These are phyloP conservation scores for Conus betulinus DNA, from an alignment of 1,140 invertebrate species.

Conservation along the genomic window DNA sequence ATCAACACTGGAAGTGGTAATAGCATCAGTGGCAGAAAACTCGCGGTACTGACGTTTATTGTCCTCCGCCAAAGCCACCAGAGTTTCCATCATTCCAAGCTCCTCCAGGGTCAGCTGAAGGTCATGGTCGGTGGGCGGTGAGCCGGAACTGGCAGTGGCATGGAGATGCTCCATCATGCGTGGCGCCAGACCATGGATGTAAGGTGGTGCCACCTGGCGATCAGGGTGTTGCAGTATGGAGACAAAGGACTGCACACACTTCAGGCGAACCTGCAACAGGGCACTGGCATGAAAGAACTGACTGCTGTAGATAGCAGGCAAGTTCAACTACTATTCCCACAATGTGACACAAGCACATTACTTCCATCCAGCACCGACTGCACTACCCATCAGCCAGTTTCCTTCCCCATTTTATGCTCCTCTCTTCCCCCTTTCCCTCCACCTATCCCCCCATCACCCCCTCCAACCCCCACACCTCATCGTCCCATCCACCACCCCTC, in stretches of 20 bases:
- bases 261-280: constrained; percentile 80
- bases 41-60: constrained; percentile 77
- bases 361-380: too few relatives aligned
- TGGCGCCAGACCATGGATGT: constrained; percentile 87
- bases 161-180: constrained; percentile 71
- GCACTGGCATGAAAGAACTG: too few relatives aligned
- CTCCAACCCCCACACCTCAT: too few relatives aligned
- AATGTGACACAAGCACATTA: too few relatives aligned
- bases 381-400: too few relatives aligned
- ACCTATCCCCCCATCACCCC: too few relatives aligned
- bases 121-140: constrained; percentile 58
- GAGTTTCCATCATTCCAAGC: constrained; percentile 79
- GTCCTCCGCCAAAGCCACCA: constrained; percentile 85
- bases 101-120: constrained; percentile 79
- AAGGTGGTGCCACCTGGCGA: constrained; percentile 83
- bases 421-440: too few relatives aligned
- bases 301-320: neutral
- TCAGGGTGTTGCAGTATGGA: constrained; percentile 86
- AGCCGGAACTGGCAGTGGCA: constrained; percentile 25
- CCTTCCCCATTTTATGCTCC: too few relatives aligned
- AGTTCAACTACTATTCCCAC: neutral
- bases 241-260: constrained; percentile 86
- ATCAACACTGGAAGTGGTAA: too few relatives aligned
- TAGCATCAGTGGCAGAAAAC: neutral
- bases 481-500: too few relatives aligned